These are phyloP conservation scores for Tonatia bakeri DNA, from an alignment of 2,113 vertebrate species.

Conservation along the genomic window DNA sequence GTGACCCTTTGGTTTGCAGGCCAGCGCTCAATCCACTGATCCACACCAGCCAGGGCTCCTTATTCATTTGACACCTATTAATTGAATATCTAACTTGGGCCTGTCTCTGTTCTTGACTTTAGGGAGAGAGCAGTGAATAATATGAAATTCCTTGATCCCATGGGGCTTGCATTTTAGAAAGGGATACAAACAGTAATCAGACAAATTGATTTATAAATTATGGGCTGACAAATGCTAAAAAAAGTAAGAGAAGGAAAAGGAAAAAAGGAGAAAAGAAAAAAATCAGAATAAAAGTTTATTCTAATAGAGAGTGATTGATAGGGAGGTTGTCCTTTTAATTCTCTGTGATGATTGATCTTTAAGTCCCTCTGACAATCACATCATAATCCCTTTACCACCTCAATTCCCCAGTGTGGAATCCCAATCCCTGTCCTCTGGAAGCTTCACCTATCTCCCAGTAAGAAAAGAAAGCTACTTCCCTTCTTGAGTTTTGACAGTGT, in stretches of 20 bases:
- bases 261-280: background rate
- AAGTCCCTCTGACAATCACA: background rate
- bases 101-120: background rate
- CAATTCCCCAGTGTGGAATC: background rate
- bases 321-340: background rate
- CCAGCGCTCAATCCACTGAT: too few relatives aligned
- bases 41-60: too few relatives aligned
- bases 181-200: background rate
- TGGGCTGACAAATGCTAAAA: background rate
- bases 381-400: background rate
- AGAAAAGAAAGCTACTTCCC: background rate
- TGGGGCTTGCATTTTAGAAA: background rate
- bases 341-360: background rate
- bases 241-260: too few relatives aligned
- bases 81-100: background rate
- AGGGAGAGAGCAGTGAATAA: background rate
- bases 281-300: background rate
- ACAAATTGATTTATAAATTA: background rate
- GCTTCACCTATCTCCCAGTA: background rate
- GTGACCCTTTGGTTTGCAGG: too few relatives aligned
- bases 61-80: background rate
- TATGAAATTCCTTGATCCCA: background rate
- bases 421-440: background rate
- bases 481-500: background rate
- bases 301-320: background rate